Evolutionary conservation across 1,140 invertebrate genomes (phyloP).

Genomic region (Portunus trituberculatus): DNA sequence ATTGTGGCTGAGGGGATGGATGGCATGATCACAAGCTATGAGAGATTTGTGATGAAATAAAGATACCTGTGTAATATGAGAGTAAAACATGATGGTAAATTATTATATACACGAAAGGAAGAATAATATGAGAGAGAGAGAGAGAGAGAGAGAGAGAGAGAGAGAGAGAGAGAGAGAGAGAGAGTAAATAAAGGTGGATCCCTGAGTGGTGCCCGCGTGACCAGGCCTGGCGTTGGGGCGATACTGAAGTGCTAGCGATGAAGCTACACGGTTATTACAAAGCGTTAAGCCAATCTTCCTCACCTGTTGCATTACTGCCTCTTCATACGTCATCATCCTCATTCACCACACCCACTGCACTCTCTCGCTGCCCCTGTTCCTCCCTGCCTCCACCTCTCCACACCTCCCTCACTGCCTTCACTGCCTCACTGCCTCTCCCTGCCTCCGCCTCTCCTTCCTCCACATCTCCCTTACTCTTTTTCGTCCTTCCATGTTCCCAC

Average conservation of each 20-base stretch:
- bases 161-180: neutral
- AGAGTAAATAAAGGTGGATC: neutral
- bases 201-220: neutral
- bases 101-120: neutral
- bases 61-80: neutral
- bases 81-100: neutral
- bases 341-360: neutral
- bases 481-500: neutral
- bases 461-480: neutral
- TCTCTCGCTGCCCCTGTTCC: neutral
- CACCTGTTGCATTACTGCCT: neutral
- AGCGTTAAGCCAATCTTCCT: neutral
- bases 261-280: constrained; percentile 10
- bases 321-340: neutral
- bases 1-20: neutral
- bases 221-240: neutral
- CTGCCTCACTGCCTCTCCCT: neutral
- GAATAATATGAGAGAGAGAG: neutral
- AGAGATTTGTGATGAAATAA: neutral
- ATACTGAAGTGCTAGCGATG: neutral
- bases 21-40: neutral
- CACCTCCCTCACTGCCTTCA: neutral
- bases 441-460: neutral
- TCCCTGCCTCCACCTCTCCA: neutral
- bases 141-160: neutral